Evolutionary conservation across 1,140 invertebrate species (phyloP), one percentile per base, ranked within the genome.

Genomic region (Chlorops oryzae): DNA sequence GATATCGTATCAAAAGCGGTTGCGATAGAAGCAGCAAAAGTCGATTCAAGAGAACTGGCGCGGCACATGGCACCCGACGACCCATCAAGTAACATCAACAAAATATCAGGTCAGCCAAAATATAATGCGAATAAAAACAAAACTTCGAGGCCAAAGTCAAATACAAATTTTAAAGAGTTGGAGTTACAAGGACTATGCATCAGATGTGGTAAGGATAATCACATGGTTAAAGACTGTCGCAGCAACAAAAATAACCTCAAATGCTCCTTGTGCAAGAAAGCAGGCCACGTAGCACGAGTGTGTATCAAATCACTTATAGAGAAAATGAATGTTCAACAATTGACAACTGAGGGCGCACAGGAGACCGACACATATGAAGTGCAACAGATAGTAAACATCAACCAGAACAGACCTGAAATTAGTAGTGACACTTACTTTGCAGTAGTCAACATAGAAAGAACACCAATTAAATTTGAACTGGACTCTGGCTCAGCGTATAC

Each of bases 1-100:
- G 22, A 37, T 4, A 47, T 47, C 21, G 45, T 47, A n/a, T 4
- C 28, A 35, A 35, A 47, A 13, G 45, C 32, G 3, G 10, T 47
- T 22, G 21, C 28, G 20, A n/a, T 47, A 18, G 45, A 47, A 47
- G 45, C 45, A 35, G 28, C 45, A 20, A 35, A 47, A 35, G 7
- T 3, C 13, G 13, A 47, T 22, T 47, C 32, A 12, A 47, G 38
- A 37, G 18, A 37, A 13, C 28, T 47, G 3, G 17, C 34, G 7
- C 25, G 3, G 17, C 34, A 13, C 25, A 45, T 17, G 34, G 34
- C 28, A 28, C n/a, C 7, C 3, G 12, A 5, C 43, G 18, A 45
- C 13, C n/a, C 43, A 17, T 45, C 43, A 3, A 7, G 3, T n/a
- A 34, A 47, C 35, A 37, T 47, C 9, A 47, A 47, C 15, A 47